phyloP scores from a whole-genome alignment of 2,113 vertebrate species.

The Herpetotheres cachinnans region DNA sequence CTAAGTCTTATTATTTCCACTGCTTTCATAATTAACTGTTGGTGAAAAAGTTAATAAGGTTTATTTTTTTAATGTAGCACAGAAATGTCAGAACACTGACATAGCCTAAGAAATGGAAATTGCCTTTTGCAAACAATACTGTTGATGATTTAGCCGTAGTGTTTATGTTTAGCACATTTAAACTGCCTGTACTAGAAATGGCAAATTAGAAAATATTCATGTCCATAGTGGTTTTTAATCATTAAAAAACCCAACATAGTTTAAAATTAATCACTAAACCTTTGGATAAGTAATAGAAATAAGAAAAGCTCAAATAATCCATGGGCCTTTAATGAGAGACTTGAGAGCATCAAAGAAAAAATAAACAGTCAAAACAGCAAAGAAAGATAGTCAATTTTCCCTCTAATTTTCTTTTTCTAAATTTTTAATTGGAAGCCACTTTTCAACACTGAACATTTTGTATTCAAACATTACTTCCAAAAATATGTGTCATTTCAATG shows the following conservation, averaged over 20 bases:
- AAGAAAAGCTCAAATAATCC: background rate
- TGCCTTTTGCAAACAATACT: background rate
- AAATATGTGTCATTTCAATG: background rate
- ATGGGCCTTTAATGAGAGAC: background rate
- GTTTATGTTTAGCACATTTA: background rate
- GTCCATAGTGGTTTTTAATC: background rate
- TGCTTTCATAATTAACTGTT: slow-evolving; percentile 35
- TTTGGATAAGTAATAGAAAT: background rate
- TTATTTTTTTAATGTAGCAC: background rate
- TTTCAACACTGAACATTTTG: background rate
- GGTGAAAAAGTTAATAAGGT: slow-evolving; percentile 25
- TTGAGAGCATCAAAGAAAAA: background rate
- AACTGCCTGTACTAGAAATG: background rate
- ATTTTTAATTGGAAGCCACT: background rate
- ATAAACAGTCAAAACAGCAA: background rate
- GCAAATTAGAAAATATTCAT: background rate
- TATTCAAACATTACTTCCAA: background rate
- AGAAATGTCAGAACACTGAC: background rate
- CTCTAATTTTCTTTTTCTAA: background rate
- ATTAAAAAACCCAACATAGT: background rate
- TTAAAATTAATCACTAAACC: background rate
- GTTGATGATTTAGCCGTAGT: background rate
- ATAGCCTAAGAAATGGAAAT: background rate
- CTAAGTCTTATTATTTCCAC: background rate
- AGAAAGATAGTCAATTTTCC: background rate